These are phyloP conservation scores for Margarornis squamiger DNA, from an alignment of 2,797 vertebrate species.

Conservation along the genomic window DNA sequence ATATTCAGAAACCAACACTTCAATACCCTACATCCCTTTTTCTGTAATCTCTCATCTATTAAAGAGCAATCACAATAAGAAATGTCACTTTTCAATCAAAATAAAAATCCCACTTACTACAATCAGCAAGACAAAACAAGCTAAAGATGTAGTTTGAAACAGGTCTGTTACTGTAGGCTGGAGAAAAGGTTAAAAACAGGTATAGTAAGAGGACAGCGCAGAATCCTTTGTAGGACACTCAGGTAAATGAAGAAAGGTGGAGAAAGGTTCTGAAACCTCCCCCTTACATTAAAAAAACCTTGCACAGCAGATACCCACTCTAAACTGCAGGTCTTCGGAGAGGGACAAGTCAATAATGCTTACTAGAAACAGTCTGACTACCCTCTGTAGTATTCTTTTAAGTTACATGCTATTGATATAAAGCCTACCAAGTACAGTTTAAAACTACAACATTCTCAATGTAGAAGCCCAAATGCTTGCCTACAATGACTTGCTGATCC, in stretches of 20 bases:
- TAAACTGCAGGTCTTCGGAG: not conserved
- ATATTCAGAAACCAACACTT: not conserved
- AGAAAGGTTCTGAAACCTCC: not conserved
- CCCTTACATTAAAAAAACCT: not conserved
- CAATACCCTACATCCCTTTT: not conserved
- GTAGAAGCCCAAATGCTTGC: not conserved
- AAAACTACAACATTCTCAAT: not conserved
- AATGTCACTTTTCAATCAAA: not conserved
- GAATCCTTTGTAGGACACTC: not conserved
- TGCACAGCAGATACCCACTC: not conserved
- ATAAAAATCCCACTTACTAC: not conserved
- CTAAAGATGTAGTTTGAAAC: not conserved
- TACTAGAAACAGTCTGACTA: not conserved
- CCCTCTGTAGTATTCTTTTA: not conserved
- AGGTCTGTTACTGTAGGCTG: not conserved
- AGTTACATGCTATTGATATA: not conserved
- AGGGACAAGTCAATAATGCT: rapidly evolving
- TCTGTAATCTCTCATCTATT: not conserved
- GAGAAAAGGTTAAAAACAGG: not conserved
- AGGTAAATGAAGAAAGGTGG: not conserved
- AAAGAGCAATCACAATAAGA: not conserved
- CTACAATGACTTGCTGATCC: not conserved
- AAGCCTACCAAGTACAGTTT: not conserved
- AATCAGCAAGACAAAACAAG: not conserved
- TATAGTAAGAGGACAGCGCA: not conserved